A percentile compares a stretch with the other conserved stretches of the same genome.
Conservation (phyloP, 2,888 invertebrate genomes). For the Psococerastis gibbosa region DNA sequence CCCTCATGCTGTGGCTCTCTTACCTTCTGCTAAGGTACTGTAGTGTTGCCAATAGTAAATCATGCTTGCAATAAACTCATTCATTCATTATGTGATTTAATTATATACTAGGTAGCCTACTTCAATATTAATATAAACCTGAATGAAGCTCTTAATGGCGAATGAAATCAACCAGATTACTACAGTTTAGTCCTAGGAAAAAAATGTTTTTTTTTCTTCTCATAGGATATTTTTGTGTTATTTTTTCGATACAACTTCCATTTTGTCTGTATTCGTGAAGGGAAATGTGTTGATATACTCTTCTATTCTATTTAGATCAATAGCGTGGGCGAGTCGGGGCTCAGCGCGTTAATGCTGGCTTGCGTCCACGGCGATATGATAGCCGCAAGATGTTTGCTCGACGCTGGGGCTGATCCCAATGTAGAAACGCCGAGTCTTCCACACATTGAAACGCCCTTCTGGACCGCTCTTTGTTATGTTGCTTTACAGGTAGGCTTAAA, state of each 20-base stretch:
- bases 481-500: constrained; percentile 29
- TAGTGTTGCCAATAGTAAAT: no score
- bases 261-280: no score
- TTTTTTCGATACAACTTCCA: no score
- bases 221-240: constrained; percentile 4
- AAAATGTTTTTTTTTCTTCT: not conserved
- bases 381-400: constrained; percentile 50
- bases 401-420: constrained; percentile 67
- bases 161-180: no score
- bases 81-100: not conserved
- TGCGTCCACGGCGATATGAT: constrained; percentile 61
- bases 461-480: constrained; percentile 80
- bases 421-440: constrained; percentile 51
- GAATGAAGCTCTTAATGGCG: no score
- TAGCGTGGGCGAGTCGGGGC: constrained; percentile 56
- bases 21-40: constrained; percentile 46
- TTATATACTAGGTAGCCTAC: no score
- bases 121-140: no score
- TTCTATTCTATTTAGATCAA: no score
- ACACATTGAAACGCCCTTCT: constrained; percentile 51
- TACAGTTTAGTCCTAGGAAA: not conserved
- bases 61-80: no score
- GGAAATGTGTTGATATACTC: no score
- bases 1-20: constrained; percentile 51
- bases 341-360: constrained; percentile 70